These are phyloP conservation scores for Tyrannus savana DNA, from an alignment of 2,113 vertebrate genomes.

Conservation along the genomic window DNA sequence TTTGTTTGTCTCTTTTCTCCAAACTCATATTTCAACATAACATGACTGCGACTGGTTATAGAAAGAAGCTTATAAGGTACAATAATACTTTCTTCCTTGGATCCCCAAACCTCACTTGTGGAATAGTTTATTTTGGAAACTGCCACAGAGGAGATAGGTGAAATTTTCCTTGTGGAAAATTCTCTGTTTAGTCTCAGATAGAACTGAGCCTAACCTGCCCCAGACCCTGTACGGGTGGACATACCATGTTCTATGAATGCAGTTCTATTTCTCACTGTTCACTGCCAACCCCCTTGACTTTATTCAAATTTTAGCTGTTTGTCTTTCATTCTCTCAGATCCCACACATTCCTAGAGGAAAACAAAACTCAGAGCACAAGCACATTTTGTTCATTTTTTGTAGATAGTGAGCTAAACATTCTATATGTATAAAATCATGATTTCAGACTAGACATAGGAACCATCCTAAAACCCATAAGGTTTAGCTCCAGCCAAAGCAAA, in stretches of 20 bases:
- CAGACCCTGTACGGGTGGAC: not conserved
- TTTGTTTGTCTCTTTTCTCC: not conserved
- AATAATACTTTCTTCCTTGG: not conserved
- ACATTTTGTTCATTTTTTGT: not conserved
- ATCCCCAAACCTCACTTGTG: not conserved
- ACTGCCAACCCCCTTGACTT: not conserved
- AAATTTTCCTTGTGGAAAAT: not conserved
- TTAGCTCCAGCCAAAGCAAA: not conserved
- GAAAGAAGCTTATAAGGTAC: not conserved
- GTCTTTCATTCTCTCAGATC: not conserved
- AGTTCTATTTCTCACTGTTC: not conserved
- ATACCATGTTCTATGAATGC: rapidly evolving
- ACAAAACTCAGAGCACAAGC: not conserved
- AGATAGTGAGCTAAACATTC: not conserved
- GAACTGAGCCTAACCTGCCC: not conserved
- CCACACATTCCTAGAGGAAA: not conserved
- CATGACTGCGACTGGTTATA: not conserved
- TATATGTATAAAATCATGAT: not conserved
- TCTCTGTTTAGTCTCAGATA: not conserved
- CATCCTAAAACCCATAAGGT: not conserved
- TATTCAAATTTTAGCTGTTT: not conserved
- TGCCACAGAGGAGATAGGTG: not conserved
- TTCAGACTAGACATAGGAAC: not conserved
- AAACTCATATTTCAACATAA: not conserved
- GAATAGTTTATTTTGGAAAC: not conserved